phyloP scores from a whole-genome alignment of 2,113 vertebrate genomes.

The Telmatochromis brachygnathus region DNA sequence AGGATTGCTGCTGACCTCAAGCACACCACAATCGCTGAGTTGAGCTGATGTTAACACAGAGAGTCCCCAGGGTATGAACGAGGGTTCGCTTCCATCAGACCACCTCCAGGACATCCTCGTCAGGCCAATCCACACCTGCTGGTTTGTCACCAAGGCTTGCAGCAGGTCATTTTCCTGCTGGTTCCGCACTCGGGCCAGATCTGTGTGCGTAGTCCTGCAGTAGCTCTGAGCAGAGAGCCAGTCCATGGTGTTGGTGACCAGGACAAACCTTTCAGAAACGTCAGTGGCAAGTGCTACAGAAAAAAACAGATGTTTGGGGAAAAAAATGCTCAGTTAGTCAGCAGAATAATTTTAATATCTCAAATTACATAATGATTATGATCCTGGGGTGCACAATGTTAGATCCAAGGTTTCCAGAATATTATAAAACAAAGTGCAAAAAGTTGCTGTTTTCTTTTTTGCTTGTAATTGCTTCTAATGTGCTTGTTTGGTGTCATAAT shows the following conservation, averaged over 20 bases:
- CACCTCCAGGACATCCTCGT: not conserved
- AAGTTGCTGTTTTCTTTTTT: not conserved
- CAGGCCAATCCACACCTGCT: not conserved
- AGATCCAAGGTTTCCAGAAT: not conserved
- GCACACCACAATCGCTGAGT: not conserved
- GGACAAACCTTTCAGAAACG: not conserved
- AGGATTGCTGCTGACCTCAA: not conserved
- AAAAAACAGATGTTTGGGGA: not conserved
- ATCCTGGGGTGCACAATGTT: not conserved
- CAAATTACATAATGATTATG: accelerated
- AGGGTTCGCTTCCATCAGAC: not conserved
- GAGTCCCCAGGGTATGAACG: not conserved
- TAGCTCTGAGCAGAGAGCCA: not conserved
- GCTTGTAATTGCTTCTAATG: not conserved
- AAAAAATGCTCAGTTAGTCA: not conserved
- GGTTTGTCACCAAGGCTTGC: not conserved
- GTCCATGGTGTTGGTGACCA: not conserved
- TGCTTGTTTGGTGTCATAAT: not conserved
- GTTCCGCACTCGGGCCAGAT: not conserved
- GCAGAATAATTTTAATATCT: not conserved
- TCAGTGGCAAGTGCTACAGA: not conserved
- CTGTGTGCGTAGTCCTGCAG: not conserved
- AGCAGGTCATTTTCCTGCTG: not conserved
- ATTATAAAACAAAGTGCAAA: not conserved
- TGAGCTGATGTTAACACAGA: not conserved